Evolutionary conservation across 1,140 invertebrate species (phyloP).

Genomic region (Chionoecetes opilio): DNA sequence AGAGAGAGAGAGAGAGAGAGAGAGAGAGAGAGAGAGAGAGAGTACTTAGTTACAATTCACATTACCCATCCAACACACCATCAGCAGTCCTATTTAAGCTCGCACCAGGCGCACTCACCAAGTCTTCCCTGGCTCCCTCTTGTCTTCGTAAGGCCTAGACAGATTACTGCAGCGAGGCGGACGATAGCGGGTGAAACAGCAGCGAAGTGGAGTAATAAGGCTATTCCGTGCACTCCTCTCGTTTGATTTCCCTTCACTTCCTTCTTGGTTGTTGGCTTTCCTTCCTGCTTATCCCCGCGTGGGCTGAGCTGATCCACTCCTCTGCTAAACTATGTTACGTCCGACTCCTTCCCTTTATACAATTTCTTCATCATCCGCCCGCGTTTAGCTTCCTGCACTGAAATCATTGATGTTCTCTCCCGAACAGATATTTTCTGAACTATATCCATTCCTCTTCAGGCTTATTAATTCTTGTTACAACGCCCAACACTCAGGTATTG

Average conservation of each 20-base stretch:
- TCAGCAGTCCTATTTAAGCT: neutral
- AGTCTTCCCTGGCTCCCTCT: neutral
- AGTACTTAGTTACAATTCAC: neutral
- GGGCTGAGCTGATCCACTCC: neutral
- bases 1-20: too few relatives aligned
- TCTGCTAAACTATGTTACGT: neutral
- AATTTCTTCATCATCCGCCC: neutral
- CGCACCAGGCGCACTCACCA: neutral
- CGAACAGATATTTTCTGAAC: neutral
- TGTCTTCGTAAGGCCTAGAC: neutral
- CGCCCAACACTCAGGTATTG: too few relatives aligned
- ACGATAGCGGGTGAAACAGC: neutral
- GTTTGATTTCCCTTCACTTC: slow-evolving; percentile 18
- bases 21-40: slow-evolving; percentile 56
- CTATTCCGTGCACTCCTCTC: slow-evolving; percentile 16
- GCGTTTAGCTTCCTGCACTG: neutral
- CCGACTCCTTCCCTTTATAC: too few relatives aligned
- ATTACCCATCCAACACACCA: neutral
- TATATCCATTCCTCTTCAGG: neutral
- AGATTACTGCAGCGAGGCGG: neutral
- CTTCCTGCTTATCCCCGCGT: neutral
- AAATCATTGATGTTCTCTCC: neutral
- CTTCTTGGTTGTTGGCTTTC: slow-evolving; percentile 16
- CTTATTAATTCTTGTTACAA: neutral
- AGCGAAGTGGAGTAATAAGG: neutral